A percentile compares a stretch with the other conserved stretches of the same genome.
phyloP scores from a whole-genome alignment of 2,113 vertebrate genomes.

The Noturus placidus region DNA sequence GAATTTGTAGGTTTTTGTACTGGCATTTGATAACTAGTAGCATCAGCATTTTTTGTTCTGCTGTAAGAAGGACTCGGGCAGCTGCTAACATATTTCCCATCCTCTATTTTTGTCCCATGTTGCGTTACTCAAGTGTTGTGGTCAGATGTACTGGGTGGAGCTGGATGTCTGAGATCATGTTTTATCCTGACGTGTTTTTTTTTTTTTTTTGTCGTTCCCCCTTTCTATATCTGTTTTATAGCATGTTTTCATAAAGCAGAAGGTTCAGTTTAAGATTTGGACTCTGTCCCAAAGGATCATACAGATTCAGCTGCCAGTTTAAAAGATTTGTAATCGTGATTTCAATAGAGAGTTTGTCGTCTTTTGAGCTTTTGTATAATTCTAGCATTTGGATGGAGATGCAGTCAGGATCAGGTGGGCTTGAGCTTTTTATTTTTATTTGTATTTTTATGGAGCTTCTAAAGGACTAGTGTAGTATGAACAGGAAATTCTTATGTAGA shows the following conservation, averaged over 20 bases:
- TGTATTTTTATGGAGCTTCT: not conserved
- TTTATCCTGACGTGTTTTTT: not conserved
- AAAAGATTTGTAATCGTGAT: not conserved
- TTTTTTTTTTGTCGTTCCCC: not conserved
- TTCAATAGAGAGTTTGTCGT: not conserved
- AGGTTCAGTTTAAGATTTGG: not conserved
- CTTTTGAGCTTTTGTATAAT: not conserved
- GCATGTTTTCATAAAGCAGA: not conserved
- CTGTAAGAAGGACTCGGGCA: not conserved
- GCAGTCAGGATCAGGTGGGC: conserved; percentile 15
- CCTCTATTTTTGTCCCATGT: not conserved
- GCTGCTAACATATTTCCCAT: conserved; percentile 5
- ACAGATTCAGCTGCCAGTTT: not conserved
- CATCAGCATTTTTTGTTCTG: not conserved
- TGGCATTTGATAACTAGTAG: not conserved
- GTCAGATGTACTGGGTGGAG: conserved; percentile 10
- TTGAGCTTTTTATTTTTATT: not conserved
- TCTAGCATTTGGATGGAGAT: not conserved
- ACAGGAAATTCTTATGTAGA: not conserved
- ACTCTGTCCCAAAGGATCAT: not conserved
- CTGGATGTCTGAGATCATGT: conserved; percentile 17
- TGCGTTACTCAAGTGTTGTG: conserved; percentile 7
- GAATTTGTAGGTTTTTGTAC: not conserved
- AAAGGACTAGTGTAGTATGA: not conserved
- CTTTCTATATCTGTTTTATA: not conserved